Evolutionary conservation across 35 echinoderm and acorn worm genomes (phyloP).

Genomic region (Amphiura filiformis): DNA sequence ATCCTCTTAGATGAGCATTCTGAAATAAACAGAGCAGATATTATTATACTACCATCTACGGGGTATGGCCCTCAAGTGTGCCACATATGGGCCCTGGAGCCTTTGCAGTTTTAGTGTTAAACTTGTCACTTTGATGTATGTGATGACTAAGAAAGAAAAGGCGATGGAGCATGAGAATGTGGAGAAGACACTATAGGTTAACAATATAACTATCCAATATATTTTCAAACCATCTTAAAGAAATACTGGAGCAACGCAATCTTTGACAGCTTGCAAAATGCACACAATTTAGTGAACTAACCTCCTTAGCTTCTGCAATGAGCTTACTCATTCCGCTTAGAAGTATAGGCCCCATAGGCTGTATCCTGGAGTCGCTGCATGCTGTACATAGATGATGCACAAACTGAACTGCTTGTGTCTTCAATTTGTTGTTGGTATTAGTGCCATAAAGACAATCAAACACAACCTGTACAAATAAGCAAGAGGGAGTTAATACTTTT

Average conservation of each 20-base stretch:
- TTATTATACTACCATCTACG: no score
- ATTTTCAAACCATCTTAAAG: no score
- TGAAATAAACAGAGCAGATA: constrained; percentile 50
- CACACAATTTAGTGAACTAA: constrained; percentile 32
- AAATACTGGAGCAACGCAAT: no score
- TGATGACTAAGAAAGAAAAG: neutral
- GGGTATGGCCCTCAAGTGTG: no score
- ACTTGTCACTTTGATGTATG: no score
- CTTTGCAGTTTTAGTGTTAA: no score
- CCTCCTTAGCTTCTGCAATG: constrained; percentile 64
- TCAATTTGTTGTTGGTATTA: constrained; percentile 79
- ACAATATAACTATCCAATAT: no score
- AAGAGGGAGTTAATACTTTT: neutral
- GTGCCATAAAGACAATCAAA: constrained; percentile 93
- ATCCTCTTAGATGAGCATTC: constrained; percentile 67
- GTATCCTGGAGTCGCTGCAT: constrained; percentile 77
- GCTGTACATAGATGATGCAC: constrained; percentile 89
- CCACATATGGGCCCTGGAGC: no score
- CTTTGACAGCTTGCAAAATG: no score
- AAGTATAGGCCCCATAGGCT: constrained; percentile 79
- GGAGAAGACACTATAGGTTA: no score
- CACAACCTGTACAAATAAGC: constrained; percentile 71
- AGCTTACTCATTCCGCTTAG: constrained; percentile 88
- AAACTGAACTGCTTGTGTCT: constrained; percentile 87
- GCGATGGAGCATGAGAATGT: neutral